Base-by-base conservation (phyloP, 1,140 invertebrate species). In the Habropoda laboriosa region DNA sequence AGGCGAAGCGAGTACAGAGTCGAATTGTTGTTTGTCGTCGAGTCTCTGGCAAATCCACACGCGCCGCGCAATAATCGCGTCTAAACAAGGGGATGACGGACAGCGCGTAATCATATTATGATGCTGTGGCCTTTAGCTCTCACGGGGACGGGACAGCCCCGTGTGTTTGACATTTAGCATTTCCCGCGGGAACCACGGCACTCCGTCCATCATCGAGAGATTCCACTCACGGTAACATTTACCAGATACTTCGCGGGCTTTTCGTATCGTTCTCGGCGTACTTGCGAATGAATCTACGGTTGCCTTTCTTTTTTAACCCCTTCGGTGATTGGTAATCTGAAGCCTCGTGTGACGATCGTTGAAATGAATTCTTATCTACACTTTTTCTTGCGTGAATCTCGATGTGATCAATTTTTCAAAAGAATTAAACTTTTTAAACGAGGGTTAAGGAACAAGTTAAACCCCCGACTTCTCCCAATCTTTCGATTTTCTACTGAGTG, bases 91-190 rank as follows among this genome's bases (percentile, higher is more conserved):
- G 78, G 82, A 81, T 81, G 87, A 89, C 86, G 81, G 81, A 87
- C 86, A 85, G 70, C 88, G 87, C 85, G 82, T 91, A 93, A 92
- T 92, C 89, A 89, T 91, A 92, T 92, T 91, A 91, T 70, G 87
- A 90, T 88, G 85, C 75, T 86, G 79, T 91, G 91, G 88, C 91
- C 87, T 92, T 92, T 90, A 86, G 83, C 68, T 90, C 90, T 88
- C 89, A 32, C 21, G 87, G 88, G 90, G 86, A 79, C 71, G 81
- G 58, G 72, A 81, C 81, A 67, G 78, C 60, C 49, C 57, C 55
- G 86, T 85, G 89, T 88, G 90, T 90, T 92, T 92, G 91, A 92
- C 90, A 92, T 92, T 93, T 92, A 91, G 87, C 90, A 87, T 89
- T 86, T 92, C 91, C 91, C 92, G 78, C 72, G 88, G 90, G 91